These are phyloP conservation scores for Isurus oxyrinchus DNA, from an alignment of 2,113 vertebrate species.

Conservation along the genomic window DNA sequence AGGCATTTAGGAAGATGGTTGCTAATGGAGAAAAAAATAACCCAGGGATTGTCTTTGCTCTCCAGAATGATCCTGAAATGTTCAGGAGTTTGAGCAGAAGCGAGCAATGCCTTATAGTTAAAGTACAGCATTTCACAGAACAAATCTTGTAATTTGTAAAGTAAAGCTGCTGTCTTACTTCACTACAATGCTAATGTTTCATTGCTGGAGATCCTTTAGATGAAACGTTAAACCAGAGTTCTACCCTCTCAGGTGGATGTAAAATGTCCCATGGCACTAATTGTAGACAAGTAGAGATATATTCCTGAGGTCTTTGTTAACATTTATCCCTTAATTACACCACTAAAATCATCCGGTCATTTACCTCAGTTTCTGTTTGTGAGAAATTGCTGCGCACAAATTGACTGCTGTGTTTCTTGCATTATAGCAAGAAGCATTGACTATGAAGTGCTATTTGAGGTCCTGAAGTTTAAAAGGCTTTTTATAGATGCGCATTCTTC, in stretches of 20 bases:
- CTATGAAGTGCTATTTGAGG: background rate
- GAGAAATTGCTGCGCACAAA: background rate
- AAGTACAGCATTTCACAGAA: background rate
- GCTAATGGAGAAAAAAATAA: background rate
- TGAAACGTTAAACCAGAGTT: background rate
- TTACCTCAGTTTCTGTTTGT: background rate
- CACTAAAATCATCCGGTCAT: background rate
- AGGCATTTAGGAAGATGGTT: background rate
- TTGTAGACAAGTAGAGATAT: background rate
- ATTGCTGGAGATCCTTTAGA: background rate
- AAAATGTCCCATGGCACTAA: background rate
- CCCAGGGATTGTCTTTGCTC: background rate
- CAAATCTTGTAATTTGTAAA: background rate
- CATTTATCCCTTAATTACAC: background rate
- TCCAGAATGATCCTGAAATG: background rate
- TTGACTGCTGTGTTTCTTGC: background rate
- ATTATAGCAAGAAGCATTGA: background rate
- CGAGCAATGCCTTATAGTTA: background rate
- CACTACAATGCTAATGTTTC: background rate
- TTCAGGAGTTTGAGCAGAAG: background rate
- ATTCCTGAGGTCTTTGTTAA: background rate
- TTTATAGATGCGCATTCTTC: background rate
- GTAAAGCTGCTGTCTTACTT: background rate
- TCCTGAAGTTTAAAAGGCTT: background rate
- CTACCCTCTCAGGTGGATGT: background rate